Percentiles rank a stretch among this genome's conserved stretches.
Evolutionary conservation across 2,113 vertebrate species (phyloP).

Genomic region (Grammomys dolichurus): DNA sequence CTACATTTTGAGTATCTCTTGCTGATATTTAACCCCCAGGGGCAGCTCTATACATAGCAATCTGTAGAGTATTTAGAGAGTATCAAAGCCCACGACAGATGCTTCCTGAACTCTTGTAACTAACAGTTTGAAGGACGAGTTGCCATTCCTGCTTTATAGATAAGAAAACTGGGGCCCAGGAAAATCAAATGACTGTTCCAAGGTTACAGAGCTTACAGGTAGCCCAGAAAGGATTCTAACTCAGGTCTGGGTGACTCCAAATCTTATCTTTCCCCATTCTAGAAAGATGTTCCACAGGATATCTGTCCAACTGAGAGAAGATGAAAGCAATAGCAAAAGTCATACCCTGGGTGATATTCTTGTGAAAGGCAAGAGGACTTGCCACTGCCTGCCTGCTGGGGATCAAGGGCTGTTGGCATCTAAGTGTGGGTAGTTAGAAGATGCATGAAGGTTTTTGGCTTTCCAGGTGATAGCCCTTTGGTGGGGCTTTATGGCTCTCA

Average conservation of each 20-base stretch:
- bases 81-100: background rate
- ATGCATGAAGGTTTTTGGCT: background rate
- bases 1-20: background rate
- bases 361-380: background rate
- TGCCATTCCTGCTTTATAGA: conserved; percentile 1
- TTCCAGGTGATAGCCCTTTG: background rate
- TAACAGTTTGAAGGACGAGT: background rate
- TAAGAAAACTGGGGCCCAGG: conserved; percentile 18
- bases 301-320: background rate
- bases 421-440: background rate
- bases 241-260: background rate
- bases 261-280: background rate
- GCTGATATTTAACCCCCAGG: background rate
- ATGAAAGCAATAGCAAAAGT: conserved; percentile 40
- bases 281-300: conserved; percentile 2
- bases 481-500: background rate
- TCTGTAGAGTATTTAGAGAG: background rate
- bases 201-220: background rate
- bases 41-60: background rate
- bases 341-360: background rate
- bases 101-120: background rate
- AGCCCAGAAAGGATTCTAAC: background rate
- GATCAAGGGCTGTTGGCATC: background rate
- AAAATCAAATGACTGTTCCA: conserved; percentile 39
- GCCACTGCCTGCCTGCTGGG: background rate